Percentiles rank a stretch among this genome's conserved stretches.
Conservation (phyloP, 1,140 invertebrate species). For the Leguminivora glycinivorella region DNA sequence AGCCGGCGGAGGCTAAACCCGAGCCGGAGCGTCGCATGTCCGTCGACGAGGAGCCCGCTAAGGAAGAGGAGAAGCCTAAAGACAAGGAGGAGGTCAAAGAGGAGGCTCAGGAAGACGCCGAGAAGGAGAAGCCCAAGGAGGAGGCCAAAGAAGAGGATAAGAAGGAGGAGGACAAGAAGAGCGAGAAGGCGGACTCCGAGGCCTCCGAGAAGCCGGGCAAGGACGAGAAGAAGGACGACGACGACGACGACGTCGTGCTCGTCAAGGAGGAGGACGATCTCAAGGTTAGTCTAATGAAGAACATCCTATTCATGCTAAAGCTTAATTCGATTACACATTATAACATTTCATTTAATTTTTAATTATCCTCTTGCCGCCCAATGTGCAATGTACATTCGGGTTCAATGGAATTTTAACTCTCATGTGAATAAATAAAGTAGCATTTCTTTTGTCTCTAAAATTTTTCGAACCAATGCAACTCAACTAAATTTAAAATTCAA, state of each 20-base stretch:
- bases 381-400: too few species aligned
- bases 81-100: conserved; percentile 67
- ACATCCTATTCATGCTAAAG: neutral
- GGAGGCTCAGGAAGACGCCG: conserved; percentile 49
- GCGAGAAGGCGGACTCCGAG: conserved; percentile 76
- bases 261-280: conserved; percentile 81
- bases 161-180: conserved; percentile 73
- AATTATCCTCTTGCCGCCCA: too few species aligned
- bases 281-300: conserved; percentile 56
- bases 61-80: conserved; percentile 57
- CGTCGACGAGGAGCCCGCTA: conserved; percentile 64
- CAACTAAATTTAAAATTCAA: too few species aligned
- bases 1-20: conserved; percentile 50
- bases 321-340: too few species aligned
- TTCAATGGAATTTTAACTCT: too few species aligned
- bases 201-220: conserved; percentile 71
- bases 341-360: too few species aligned
- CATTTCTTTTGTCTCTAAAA: too few species aligned
- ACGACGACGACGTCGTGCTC: conserved; percentile 78
- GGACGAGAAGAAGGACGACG: conserved; percentile 79
- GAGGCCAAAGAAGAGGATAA: conserved; percentile 73
- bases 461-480: too few species aligned
- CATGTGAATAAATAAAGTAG: too few species aligned
- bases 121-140: conserved; percentile 63
- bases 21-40: conserved; percentile 59